Evolutionary conservation across 2,797 vertebrate species (phyloP), one percentile per base, ranked within the genome.

Genomic region (Cygnus olor): DNA sequence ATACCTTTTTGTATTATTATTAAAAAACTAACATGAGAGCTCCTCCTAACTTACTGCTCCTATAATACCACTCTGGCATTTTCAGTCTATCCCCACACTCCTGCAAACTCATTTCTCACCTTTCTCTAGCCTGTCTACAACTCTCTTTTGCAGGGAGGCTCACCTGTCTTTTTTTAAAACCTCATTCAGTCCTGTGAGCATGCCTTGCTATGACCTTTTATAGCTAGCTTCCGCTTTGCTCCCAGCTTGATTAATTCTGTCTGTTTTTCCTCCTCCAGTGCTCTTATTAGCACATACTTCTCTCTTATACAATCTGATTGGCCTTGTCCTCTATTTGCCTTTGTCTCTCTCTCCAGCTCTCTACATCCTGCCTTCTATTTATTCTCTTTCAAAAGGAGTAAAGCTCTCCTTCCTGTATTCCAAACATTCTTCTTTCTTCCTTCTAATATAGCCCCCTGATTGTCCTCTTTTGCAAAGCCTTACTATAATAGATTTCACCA

Each of bases 211-310:
- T 85, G 89, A 69, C 77, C 66, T 93, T 90, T 87, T 77, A 68
- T 27, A 93, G 18, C 56, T 60, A 73, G 44, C 40, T 85, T 89
- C 71, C 65, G 42, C 57, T 90, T 93, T 95, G 10, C 38, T 92
- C 42, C 7, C 57, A 80, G 25, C 32, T 85, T 95, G 90, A 92
- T 92, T 90, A 92, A 85, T 91, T 93, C 87, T 93, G 45, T 9
- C 72, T 85, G 18, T 8, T 69, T 94, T 86, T 86, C 34, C 16
- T 91, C 47, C 56, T 83, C 79, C 44, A 64, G 22, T 73, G 70
- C 60, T 86, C 69, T 88, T 91, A 91, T 79, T 91, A 86, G 57
- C 36, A 65, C 72, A 34, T 54, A n/a, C 11, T 57, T 84, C 30
- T 93, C n/a, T 87, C 42, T 93, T 70, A 77, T 3, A 80, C 64